Conservation (phyloP, 2,888 invertebrate genomes). For the Epirrita christyi region DNA sequence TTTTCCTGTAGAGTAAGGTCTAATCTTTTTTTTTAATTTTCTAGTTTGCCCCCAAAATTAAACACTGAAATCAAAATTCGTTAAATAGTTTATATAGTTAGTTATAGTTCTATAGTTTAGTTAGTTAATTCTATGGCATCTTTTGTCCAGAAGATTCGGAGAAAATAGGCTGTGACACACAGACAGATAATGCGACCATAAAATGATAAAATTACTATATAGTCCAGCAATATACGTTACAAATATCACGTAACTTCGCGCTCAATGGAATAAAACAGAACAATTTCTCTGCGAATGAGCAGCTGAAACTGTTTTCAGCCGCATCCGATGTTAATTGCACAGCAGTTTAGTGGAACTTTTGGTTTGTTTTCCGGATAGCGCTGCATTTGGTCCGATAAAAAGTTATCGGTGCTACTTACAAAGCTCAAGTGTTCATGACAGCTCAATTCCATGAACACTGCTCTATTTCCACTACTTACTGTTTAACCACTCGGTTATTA, state of each 20-base stretch:
- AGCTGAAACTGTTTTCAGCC: conserved; percentile 40
- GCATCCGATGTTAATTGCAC: conserved; percentile 52
- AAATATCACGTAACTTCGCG: conserved; percentile 8
- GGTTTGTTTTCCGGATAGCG: conserved; percentile 42
- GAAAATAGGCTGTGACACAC: no score
- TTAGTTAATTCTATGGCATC: no score
- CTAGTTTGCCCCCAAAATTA: no score
- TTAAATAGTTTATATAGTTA: no score
- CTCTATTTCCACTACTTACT: neutral
- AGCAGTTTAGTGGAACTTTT: conserved; percentile 46
- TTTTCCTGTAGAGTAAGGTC: no score
- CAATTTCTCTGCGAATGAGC: conserved; percentile 33
- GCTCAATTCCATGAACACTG: conserved; percentile 5
- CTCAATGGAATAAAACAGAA: conserved; percentile 19
- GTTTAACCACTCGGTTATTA: neutral
- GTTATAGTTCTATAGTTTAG: no score
- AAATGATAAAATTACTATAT: conserved; percentile 11
- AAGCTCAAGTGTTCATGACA: conserved; percentile 16
- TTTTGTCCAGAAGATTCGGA: no score
- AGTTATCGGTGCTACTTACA: conserved; percentile 30
- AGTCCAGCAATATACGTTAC: neutral
- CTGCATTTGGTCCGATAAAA: conserved; percentile 39
- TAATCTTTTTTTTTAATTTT: no score
- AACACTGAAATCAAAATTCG: no score
- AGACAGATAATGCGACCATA: no score